Percentiles rank a stretch among this genome's conserved stretches.
Evolutionary conservation across 2,797 vertebrate species (phyloP).

Genomic region (Cossypha dichroa): DNA sequence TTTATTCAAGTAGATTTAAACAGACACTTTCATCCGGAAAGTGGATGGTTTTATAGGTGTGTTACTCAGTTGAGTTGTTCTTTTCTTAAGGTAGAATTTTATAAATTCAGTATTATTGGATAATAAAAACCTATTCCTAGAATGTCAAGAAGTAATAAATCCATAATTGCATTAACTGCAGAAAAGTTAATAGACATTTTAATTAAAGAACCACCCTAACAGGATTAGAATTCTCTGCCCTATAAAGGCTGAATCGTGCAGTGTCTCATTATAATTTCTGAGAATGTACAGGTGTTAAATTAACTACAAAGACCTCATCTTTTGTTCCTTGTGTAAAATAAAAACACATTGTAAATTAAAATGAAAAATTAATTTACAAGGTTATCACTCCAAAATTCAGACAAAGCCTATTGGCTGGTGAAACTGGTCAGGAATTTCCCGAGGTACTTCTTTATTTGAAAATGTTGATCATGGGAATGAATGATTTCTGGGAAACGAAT

Average conservation of each 20-base stretch:
- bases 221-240: conserved; percentile 35
- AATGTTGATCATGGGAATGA: neutral
- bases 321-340: conserved; percentile 12
- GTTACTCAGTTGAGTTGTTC: neutral
- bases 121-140: conserved; percentile 14
- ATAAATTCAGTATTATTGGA: conserved; percentile 44
- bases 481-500: neutral
- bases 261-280: conserved; percentile 42
- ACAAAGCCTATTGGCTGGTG: neutral
- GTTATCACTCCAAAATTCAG: neutral
- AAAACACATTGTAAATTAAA: conserved; percentile 54
- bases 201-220: conserved; percentile 57
- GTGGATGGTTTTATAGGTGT: neutral
- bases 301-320: conserved; percentile 23
- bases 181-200: conserved; percentile 53
- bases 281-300: conserved; percentile 49
- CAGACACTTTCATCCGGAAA: neutral
- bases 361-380: conserved; percentile 43
- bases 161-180: conserved; percentile 41
- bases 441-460: neutral
- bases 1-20: neutral
- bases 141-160: conserved; percentile 51
- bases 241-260: conserved; percentile 18
- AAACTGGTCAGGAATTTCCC: neutral
- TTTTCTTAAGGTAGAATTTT: conserved; percentile 25